Evolutionary conservation across 2,797 vertebrate genomes (phyloP).

Genomic region (Lacerta bilineata): DNA sequence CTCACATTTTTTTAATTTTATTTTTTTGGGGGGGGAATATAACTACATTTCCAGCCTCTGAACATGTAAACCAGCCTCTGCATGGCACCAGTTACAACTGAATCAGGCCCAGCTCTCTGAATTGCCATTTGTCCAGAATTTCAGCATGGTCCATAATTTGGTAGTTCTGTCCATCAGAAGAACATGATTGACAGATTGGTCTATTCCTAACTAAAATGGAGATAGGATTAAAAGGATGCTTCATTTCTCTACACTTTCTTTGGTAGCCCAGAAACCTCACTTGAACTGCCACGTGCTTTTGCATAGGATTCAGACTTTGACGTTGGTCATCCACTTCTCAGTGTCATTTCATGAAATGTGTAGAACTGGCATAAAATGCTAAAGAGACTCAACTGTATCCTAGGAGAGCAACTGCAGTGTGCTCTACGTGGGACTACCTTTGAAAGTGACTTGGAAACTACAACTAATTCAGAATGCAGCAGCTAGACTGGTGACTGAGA

Average conservation of each 20-base stretch:
- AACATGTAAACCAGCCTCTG: no score
- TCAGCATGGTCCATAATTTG: background rate
- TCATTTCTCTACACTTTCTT: background rate
- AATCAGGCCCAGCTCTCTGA: background rate
- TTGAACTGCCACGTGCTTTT: background rate
- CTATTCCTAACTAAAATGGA: background rate
- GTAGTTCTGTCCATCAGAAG: background rate
- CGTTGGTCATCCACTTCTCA: background rate
- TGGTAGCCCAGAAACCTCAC: background rate
- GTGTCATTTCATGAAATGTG: conserved; percentile 29
- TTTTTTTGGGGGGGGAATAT: no score
- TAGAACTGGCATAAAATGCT: conserved; percentile 26
- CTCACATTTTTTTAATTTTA: no score
- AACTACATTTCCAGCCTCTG: no score
- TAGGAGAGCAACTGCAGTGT: background rate
- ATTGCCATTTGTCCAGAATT: background rate
- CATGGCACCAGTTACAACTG: no score
- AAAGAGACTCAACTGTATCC: conserved; percentile 40
- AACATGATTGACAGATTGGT: background rate
- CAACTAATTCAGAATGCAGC: no score
- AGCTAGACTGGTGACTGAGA: no score
- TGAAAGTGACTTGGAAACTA: no score
- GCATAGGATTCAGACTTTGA: background rate
- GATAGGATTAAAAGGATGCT: background rate
- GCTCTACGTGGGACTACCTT: no score